These are phyloP conservation scores for Labeo rohita DNA, from an alignment of 2,113 vertebrate species.

Conservation along the genomic window DNA sequence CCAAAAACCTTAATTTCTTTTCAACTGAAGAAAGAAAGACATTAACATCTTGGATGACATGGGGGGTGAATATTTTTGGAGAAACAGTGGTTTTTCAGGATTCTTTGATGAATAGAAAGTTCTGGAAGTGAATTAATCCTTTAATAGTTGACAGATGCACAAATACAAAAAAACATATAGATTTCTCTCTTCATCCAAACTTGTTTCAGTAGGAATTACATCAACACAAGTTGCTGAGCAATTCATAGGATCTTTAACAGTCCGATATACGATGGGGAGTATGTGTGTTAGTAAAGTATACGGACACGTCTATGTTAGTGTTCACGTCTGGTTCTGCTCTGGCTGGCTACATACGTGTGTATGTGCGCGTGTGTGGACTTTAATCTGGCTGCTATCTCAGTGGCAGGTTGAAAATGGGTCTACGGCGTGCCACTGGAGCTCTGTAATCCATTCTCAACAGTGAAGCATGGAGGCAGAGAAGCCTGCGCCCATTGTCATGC, in stretches of 20 bases:
- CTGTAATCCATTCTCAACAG: conserved; percentile 97
- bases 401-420: conserved; percentile 79
- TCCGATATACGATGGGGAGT: neutral
- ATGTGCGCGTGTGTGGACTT: conserved; percentile 53
- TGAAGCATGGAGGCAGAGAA: conserved; percentile 82
- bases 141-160: too few relatives aligned
- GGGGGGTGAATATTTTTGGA: too few relatives aligned
- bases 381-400: conserved; percentile 76
- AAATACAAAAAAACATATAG: too few relatives aligned
- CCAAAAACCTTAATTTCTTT: too few relatives aligned
- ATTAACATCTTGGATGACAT: too few relatives aligned
- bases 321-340: conserved; percentile 21
- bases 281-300: neutral
- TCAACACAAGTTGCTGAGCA: neutral
- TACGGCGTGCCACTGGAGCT: conserved; percentile 79
- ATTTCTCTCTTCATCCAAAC: neutral
- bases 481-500: conserved; percentile 89
- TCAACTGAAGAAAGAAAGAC: too few relatives aligned
- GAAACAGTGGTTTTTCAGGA: too few relatives aligned
- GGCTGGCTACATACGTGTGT: conserved; percentile 18
- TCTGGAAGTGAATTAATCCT: too few relatives aligned
- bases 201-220: neutral
- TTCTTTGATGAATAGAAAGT: too few relatives aligned
- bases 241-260: neutral
- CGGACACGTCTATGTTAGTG: neutral